A percentile compares a stretch with the other conserved stretches of the same genome.
Evolutionary conservation across 2,113 vertebrate genomes (phyloP).

Genomic region (Morone saxatilis): DNA sequence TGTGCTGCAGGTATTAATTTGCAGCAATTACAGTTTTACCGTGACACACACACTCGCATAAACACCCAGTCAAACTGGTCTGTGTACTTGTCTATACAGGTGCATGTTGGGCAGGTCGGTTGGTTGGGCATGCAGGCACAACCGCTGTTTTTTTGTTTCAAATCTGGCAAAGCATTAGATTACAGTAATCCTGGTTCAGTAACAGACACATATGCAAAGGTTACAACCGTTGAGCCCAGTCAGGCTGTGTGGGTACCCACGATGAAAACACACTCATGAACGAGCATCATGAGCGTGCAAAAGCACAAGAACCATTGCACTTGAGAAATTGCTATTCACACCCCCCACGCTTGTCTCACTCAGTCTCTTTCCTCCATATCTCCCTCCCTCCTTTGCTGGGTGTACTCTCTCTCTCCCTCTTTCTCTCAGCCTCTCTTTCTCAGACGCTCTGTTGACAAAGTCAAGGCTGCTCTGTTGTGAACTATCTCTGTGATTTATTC

Average conservation of each 20-base stretch:
- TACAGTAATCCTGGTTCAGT: conserved; percentile 1
- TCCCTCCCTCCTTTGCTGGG: conserved; percentile 52
- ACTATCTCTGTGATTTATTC: conserved; percentile 83
- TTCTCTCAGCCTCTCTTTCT: conserved; percentile 42
- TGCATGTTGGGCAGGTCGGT: conserved; percentile 2
- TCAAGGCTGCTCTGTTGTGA: conserved; percentile 82
- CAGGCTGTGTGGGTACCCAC: background rate
- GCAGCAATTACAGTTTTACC: conserved; percentile 3
- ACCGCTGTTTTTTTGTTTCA: background rate
- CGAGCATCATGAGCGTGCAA: conserved; percentile 47
- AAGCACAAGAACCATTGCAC: conserved; percentile 65
- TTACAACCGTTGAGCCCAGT: background rate
- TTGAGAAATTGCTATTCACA: conserved; percentile 74
- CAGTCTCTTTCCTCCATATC: conserved; percentile 58
- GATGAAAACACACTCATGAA: conserved; percentile 38
- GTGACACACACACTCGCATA: background rate
- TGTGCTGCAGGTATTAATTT: conserved; percentile 16
- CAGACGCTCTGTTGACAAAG: conserved; percentile 78
- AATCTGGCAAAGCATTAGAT: background rate
- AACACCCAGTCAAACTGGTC: conserved; percentile 43
- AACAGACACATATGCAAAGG: background rate
- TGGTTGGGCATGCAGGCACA: conserved; percentile 14
- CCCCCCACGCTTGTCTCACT: conserved; percentile 49
- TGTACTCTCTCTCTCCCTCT: conserved; percentile 28
- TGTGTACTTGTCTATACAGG: conserved; percentile 27